Percentiles rank a stretch among this genome's conserved stretches.
Evolutionary conservation across 1,140 invertebrate species (phyloP).

Genomic region (Lordiphosa stackelbergi): DNA sequence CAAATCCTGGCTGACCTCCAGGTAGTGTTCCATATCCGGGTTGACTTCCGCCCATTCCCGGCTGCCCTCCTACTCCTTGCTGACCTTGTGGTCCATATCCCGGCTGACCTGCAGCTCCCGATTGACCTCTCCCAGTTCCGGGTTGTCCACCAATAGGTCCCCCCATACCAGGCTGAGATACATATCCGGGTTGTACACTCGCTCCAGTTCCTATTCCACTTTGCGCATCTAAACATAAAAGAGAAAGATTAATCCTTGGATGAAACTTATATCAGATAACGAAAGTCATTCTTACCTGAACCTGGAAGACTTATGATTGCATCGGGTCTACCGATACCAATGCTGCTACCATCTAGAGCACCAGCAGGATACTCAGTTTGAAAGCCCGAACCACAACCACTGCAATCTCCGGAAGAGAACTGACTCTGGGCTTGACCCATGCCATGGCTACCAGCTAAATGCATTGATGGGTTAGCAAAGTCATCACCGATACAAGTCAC

Average conservation of each 20-base stretch:
- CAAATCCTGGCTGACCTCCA: slow-evolving; percentile 6
- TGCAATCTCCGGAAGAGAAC: slow-evolving; percentile 79
- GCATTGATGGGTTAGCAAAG: slow-evolving; percentile 1
- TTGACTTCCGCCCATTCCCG: slow-evolving; percentile 7
- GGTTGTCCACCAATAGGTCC: not conserved
- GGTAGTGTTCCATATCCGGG: slow-evolving; percentile 12
- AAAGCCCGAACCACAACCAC: slow-evolving; percentile 63
- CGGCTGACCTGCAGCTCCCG: slow-evolving; percentile 5
- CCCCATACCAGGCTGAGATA: slow-evolving; percentile 1
- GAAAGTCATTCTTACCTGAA: slow-evolving; percentile 16
- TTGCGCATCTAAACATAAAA: slow-evolving; percentile 5
- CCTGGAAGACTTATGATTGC: slow-evolving; percentile 53
- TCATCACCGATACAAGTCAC: slow-evolving; percentile 78
- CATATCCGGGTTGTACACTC: slow-evolving; percentile 20
- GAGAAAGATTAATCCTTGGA: not conserved
- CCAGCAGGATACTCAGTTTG: slow-evolving; percentile 28
- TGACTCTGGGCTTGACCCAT: slow-evolving; percentile 91
- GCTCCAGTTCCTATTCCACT: slow-evolving; percentile 12
- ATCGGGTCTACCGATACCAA: slow-evolving; percentile 36
- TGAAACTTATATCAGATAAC: too few species aligned
- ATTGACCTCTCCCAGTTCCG: slow-evolving; percentile 1
- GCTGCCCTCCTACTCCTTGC: not conserved
- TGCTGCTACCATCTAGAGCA: slow-evolving; percentile 19
- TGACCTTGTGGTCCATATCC: slow-evolving; percentile 14
- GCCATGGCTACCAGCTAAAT: slow-evolving; percentile 82